Conservation (phyloP, 2,113 vertebrate species). For the Axis porcinus region DNA sequence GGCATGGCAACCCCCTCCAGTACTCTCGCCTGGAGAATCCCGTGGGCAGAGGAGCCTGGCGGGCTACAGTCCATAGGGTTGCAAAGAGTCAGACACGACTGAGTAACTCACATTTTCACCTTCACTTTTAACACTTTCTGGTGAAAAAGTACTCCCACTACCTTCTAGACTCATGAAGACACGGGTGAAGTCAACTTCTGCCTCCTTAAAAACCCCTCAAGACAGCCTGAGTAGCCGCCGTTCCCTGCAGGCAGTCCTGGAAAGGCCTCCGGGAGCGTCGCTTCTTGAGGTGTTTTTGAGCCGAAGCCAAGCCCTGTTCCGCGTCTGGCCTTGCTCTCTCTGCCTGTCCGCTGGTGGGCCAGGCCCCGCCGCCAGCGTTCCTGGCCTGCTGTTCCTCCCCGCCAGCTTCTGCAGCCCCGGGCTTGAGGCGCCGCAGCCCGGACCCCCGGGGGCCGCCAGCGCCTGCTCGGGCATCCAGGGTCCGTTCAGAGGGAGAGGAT, state of each 20-base stretch:
- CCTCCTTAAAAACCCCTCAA: neutral
- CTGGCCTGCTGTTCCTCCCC: fast-evolving
- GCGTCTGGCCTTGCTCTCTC: fast-evolving
- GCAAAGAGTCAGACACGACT: neutral
- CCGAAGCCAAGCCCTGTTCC: neutral
- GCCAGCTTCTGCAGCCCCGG: neutral
- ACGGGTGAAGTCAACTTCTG: neutral
- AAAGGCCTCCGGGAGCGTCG: neutral
- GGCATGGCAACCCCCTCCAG: neutral
- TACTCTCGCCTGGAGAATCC: neutral
- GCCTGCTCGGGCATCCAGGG: neutral
- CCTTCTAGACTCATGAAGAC: neutral
- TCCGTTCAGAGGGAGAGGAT: neutral
- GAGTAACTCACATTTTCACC: neutral
- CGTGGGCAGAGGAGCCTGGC: neutral
- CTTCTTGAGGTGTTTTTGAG: neutral
- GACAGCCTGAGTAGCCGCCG: neutral
- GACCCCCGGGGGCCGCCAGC: neutral
- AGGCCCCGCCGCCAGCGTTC: neutral
- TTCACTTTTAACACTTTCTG: neutral
- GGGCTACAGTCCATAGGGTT: neutral
- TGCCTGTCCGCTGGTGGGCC: neutral
- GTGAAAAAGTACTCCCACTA: neutral
- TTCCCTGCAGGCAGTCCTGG: neutral
- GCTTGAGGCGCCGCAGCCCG: neutral